Percentiles rank a stretch among this genome's conserved stretches.
phyloP scores from a whole-genome alignment of 1,140 invertebrate genomes.

The Trichonephila clavipes region DNA sequence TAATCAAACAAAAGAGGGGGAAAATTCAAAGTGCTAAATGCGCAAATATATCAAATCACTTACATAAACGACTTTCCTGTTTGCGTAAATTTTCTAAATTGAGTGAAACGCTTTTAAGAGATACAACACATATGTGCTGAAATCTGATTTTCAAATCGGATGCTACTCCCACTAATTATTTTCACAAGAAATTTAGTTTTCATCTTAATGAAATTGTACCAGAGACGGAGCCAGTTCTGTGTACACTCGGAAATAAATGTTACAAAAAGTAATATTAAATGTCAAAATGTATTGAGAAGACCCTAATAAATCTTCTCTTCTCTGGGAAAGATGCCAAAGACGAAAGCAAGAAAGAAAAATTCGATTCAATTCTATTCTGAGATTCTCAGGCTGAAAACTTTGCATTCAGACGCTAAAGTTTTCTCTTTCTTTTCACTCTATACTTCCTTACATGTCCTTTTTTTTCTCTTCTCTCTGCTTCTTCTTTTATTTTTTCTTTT shows the following conservation, averaged over 20 bases:
- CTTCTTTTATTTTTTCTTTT: slow-evolving; percentile 33
- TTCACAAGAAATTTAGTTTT: slow-evolving; percentile 16
- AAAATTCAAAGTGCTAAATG: neutral
- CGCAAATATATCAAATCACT: slow-evolving; percentile 17
- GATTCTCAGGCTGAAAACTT: slow-evolving; percentile 45
- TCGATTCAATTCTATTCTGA: slow-evolving; percentile 51
- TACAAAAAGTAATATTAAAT: slow-evolving; percentile 54
- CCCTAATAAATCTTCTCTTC: slow-evolving; percentile 38
- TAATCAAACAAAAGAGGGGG: neutral
- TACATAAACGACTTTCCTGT: neutral
- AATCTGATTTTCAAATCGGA: slow-evolving; percentile 23
- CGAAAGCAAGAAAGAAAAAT: slow-evolving; percentile 35
- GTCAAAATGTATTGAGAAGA: slow-evolving; percentile 55
- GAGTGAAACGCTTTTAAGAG: slow-evolving; percentile 30
- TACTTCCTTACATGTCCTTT: slow-evolving; percentile 24
- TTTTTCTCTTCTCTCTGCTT: neutral
- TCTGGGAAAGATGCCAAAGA: slow-evolving; percentile 45
- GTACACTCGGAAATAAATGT: slow-evolving; percentile 40
- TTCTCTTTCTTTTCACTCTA: slow-evolving; percentile 48
- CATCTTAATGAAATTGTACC: slow-evolving; percentile 37
- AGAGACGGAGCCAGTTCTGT: neutral
- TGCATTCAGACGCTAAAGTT: slow-evolving; percentile 41
- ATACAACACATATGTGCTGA: neutral
- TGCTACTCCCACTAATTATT: slow-evolving; percentile 12
- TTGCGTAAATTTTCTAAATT: slow-evolving; percentile 8